These are phyloP conservation scores for Ibidorhyncha struthersii DNA, from an alignment of 2,113 vertebrate genomes.

Conservation along the genomic window DNA sequence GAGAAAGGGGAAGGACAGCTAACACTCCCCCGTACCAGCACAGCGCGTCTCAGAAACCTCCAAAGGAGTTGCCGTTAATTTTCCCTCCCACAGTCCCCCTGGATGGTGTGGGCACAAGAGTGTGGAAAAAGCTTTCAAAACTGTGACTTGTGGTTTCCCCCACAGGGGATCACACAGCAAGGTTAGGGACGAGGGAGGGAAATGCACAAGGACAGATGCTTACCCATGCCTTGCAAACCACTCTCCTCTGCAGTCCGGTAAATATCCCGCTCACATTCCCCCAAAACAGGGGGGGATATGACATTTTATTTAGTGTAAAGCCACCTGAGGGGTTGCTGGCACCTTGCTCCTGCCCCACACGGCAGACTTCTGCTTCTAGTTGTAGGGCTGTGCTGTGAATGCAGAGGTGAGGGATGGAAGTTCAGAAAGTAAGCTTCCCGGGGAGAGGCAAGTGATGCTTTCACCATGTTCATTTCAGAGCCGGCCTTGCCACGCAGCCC, in stretches of 20 bases:
- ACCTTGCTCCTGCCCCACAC: not conserved
- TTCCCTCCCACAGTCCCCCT: not conserved
- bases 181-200: not conserved
- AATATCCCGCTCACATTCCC: not conserved
- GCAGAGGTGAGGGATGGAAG: not conserved
- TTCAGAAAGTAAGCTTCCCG: not conserved
- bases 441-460: not conserved
- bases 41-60: not conserved
- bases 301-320: not conserved
- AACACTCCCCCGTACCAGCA: not conserved
- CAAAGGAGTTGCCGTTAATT: not conserved
- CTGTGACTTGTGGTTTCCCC: not conserved
- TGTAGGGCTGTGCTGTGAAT: not conserved
- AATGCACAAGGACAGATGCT: not conserved
- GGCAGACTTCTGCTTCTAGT: not conserved
- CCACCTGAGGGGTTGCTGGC: not conserved
- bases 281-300: not conserved
- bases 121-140: not conserved
- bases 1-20: not conserved
- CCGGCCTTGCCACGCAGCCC: not conserved
- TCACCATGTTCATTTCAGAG: not conserved
- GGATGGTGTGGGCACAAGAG: not conserved
- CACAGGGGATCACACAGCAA: rapidly evolving
- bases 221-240: not conserved
- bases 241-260: not conserved